Evolutionary conservation across 2,888 invertebrate genomes (phyloP), one percentile per base, ranked within the genome.

Genomic region (Crossocerus cetratus): DNA sequence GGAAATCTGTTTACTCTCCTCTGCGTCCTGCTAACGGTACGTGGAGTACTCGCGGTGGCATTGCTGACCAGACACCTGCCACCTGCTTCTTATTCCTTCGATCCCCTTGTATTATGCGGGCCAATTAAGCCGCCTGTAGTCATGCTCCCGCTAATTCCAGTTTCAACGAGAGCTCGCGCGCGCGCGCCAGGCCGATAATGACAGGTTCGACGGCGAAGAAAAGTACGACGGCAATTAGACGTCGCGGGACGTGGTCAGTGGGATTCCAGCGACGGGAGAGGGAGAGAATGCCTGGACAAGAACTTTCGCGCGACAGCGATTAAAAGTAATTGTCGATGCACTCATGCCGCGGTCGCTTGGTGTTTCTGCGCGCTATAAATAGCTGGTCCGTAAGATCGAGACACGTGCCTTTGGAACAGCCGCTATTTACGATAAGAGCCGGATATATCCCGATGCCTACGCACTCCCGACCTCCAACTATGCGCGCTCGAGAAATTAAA

Each of bases 241-340:
- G 61, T 3, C 62, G 61, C 42, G 45, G 21, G 14, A 20, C 22
- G 55, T 2, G 32, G 32, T 32, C 11, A 32, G 32, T 32, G 8
- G 8, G 32, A 32, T 32, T 32, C 32, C 32, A 32, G 32, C 8
- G 32, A 32, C 8, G 8, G 11, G 5, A 49, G 16, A 14, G 49
- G 14, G 1, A 14, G n/a, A 45, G 16, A 14, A 14, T 44, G 4
- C 14, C 20, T 44, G 13, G 13, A 32, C 56, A n/a, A 20, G 58
- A 22, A 59, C 44, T 42, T 54, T 49, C 43, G 21, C 49, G 23
- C 55, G 13, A 56, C 43, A 32, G 49, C 44, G 61, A 69, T 72
- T 63, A 63, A 72, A 56, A 18, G 32, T 23, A 72, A 60, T 64
- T 69, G 43, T 65, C 65, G 73, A 63, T 65, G 54, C 49, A 49